Conservation (phyloP, 2,888 invertebrate genomes). For the Idaea straminata region DNA sequence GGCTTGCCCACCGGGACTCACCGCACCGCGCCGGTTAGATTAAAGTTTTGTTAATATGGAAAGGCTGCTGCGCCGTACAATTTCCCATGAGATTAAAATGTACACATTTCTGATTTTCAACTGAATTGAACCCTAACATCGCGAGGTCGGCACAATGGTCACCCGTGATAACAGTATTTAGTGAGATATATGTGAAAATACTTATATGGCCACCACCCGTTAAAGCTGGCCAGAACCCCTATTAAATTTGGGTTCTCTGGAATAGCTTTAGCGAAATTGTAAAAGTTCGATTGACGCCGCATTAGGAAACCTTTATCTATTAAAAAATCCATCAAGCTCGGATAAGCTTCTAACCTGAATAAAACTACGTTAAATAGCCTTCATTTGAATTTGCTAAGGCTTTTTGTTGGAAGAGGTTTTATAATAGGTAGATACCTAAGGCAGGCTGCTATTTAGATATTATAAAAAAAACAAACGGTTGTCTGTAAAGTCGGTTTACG, state of each 20-base stretch:
- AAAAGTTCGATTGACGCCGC: slow-evolving; percentile 38
- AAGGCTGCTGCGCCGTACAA: slow-evolving; percentile 51
- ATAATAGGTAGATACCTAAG: too few species aligned
- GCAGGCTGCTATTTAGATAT: too few species aligned
- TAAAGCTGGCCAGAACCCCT: slow-evolving; percentile 32
- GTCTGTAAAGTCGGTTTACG: too few species aligned
- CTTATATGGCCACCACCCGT: slow-evolving; percentile 28
- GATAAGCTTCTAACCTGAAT: slow-evolving; percentile 4
- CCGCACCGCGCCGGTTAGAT: slow-evolving; percentile 47
- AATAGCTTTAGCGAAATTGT: slow-evolving; percentile 38
- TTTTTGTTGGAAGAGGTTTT: too few species aligned
- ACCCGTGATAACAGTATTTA: slow-evolving; percentile 40
- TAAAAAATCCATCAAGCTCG: slow-evolving; percentile 18
- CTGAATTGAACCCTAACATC: slow-evolving; percentile 34
- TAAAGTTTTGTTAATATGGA: slow-evolving; percentile 68
- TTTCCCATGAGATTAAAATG: slow-evolving; percentile 58
- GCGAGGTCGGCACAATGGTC: slow-evolving; percentile 37
- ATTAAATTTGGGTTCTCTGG: slow-evolving; percentile 40
- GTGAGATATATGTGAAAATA: slow-evolving; percentile 26
- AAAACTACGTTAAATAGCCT: not conserved
- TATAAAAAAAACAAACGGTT: too few species aligned
- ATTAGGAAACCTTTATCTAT: slow-evolving; percentile 27
- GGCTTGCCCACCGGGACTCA: slow-evolving; percentile 41
- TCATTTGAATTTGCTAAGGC: not conserved
- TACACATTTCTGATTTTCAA: slow-evolving; percentile 50